Base-by-base conservation (phyloP, 2,797 vertebrate species). In the Enteromius paludinosus region DNA sequence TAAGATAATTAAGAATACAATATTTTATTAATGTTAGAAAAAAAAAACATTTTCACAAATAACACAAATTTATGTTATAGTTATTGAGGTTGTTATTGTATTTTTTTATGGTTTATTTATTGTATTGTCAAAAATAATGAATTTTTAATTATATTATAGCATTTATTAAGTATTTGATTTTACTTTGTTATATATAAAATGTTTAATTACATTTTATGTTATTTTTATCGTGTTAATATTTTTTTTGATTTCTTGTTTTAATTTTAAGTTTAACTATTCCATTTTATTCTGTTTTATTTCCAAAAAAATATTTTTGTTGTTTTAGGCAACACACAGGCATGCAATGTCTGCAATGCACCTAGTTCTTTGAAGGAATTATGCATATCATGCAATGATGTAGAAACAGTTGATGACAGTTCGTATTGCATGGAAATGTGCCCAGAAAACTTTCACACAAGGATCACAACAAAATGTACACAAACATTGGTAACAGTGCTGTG, bases 401-500 rank as follows among this genome's bases (percentile, higher is more conserved):
- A 41, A 35, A 74, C 20, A 38, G 11, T 33, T 33, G 45, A 33
- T 72, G 45, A 70, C 41, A n/a, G 70, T 35, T 54, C 35, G 18
- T 35, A 41, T n/a, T 38, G 33, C 33, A 38, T 66, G 64, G 35
- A 66, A 66, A 38, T 65, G 59, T 49, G 41, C 59, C 25, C 18
- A 5, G 18, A 23, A n/a, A 33, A n/a, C 30, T 2, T 33, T n/a
- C 25, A 9, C 17, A 9, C 17, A 28, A 64, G 43, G 43, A 65
- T 33, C 25, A 30, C 59, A 49, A 8, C 18, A 59, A 59, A 47
- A 77, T 30, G 18, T 12, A 61, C 41, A 15, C 59, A 78, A 65
- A 49, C 59, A 64, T 49, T 78, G 14, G 59, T 33, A 78, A 65
- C 75, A 33, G 61, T 20, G 9, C 41, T 47, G 25, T 49, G 75